A percentile compares a stretch with the other conserved stretches of the same genome.
These are phyloP conservation scores for Dipus sagitta DNA, from an alignment of 2,797 vertebrate species.

Conservation along the genomic window DNA sequence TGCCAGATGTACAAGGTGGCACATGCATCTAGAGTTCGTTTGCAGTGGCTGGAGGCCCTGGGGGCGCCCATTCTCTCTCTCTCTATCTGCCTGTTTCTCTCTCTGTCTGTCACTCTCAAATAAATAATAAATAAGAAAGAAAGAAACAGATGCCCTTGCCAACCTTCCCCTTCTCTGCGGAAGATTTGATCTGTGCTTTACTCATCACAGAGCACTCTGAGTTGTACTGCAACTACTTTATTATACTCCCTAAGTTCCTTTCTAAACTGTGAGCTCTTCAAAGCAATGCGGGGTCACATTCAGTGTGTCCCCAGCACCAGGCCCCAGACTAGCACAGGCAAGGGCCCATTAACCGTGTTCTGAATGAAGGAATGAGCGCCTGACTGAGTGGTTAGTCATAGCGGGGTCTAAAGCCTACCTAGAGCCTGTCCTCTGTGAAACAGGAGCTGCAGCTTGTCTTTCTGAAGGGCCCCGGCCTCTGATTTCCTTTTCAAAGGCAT, in stretches of 20 bases:
- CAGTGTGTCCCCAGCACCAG: not conserved
- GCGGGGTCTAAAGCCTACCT: not conserved
- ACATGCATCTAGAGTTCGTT: no score
- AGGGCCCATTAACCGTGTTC: conserved; percentile 9
- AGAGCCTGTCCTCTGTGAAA: not conserved
- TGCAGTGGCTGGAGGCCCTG: no score
- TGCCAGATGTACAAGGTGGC: no score
- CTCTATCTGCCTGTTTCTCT: no score
- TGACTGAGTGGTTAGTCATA: conserved; percentile 20
- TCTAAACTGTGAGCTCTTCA: conserved; percentile 53
- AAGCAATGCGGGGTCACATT: not conserved
- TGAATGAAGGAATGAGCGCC: conserved; percentile 47
- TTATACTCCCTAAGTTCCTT: conserved; percentile 5
- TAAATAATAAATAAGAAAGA: not conserved
- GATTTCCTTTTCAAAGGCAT: conserved; percentile 60
- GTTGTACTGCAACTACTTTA: conserved; percentile 11
- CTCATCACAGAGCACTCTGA: not conserved
- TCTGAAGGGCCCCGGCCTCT: conserved; percentile 40
- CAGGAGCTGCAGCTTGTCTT: conserved; percentile 19
- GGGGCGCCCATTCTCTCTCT: no score
- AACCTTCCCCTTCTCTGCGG: not conserved
- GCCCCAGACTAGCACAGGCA: not conserved
- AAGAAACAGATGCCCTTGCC: not conserved
- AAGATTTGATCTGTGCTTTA: conserved; percentile 32
- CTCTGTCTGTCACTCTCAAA: no score